Evolutionary conservation across 2,888 invertebrate species (phyloP), one percentile per base, ranked within the genome.

Genomic region (Ptilodon capucinus): DNA sequence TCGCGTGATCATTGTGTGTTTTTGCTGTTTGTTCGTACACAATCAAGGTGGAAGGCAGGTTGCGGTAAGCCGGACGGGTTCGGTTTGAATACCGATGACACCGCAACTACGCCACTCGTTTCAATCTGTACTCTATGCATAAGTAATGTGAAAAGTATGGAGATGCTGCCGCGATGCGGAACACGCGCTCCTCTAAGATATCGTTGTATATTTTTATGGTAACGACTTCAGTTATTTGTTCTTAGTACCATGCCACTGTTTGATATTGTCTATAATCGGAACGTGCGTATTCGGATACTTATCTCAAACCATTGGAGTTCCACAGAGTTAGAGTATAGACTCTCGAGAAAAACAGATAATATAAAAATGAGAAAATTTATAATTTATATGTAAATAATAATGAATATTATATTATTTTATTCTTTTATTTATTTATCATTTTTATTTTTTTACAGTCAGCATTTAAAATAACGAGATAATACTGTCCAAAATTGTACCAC

Each of bases 61-160:
- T 71, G 82, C 73, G 38, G 38, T 38, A 38, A 38, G 38, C 38
- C 38, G 81, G 82, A 78, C 81, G 79, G 82, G 79, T 64, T 61
- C 69, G 80, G 76, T 84, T 81, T 81, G 87, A 87, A 88, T 86
- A 83, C 86, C 86, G 86, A 86, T 88, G 87, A 87, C 84, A 79
- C 63, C 60, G 71, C 86, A 79, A 81, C 84, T 81, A 81, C 83
- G 72, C 76, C 74, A 80, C 80, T 79, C 86, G 86, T 83, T 89
- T 86, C 90, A 90, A 90, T 90, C 88, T 88, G 79, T 86, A 87
- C 79, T 84, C 90, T 88, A 89, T 89, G 89, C 88, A 88, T 91
- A 89, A 88, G 80, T 90, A 89, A 91, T 91, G 86, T 80, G 85
- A 84, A 89, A 89, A 86, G 87, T 88, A 86, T 87, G 87, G 85